phyloP scores from a whole-genome alignment of 2,797 vertebrate species.

The Peromyscus nudipes region DNA sequence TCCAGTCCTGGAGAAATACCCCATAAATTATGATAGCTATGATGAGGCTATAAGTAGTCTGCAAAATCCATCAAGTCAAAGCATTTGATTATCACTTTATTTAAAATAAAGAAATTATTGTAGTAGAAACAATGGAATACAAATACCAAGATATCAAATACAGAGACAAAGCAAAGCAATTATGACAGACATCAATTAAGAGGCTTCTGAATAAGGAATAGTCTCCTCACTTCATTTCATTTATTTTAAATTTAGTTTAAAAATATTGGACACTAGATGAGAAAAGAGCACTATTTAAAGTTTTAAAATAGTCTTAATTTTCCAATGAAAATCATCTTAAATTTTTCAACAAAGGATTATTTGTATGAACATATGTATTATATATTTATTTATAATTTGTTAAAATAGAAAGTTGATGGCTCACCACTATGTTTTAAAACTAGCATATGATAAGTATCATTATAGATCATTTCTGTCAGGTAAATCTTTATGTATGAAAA shows the following conservation, averaged over 20 bases:
- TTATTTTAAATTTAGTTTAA: conserved; percentile 44
- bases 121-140: not conserved
- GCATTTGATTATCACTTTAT: not conserved
- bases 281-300: not conserved
- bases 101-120: not conserved
- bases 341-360: not conserved
- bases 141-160: not conserved
- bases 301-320: not conserved
- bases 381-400: conserved; percentile 47
- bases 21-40: not conserved
- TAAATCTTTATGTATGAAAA: not conserved
- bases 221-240: not conserved
- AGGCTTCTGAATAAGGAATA: not conserved
- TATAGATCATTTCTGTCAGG: conserved; percentile 57
- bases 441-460: not conserved
- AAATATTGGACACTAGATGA: not conserved
- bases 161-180: not conserved
- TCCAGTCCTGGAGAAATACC: not conserved
- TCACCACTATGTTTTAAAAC: conserved; percentile 49
- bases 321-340: not conserved
- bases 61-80: conserved; percentile 37
- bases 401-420: conserved; percentile 4
- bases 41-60: not conserved
- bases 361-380: conserved; percentile 55
- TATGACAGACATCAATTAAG: not conserved